phyloP scores from a whole-genome alignment of 2,113 vertebrate species.

The Melanerpes aurifrons region DNA sequence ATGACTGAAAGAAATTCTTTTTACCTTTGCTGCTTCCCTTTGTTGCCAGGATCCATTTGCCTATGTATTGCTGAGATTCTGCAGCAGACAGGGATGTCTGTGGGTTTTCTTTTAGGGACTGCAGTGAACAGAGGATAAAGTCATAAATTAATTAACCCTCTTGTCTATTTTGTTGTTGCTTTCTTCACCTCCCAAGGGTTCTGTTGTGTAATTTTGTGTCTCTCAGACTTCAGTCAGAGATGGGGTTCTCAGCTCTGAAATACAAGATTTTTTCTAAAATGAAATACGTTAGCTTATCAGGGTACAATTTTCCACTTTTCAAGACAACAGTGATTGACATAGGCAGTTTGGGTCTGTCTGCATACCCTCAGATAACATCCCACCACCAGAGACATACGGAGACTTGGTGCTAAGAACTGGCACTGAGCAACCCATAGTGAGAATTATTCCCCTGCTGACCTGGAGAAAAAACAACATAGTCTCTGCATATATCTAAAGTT shows the following conservation, averaged over 20 bases:
- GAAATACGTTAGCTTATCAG: neutral
- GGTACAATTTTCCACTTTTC: neutral
- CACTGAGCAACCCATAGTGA: neutral
- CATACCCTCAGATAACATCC: neutral
- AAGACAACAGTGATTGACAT: neutral
- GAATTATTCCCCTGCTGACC: neutral
- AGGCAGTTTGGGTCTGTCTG: neutral
- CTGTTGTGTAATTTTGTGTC: neutral
- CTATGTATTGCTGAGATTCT: neutral
- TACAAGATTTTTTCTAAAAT: neutral
- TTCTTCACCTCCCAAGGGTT: neutral
- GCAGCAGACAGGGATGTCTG: neutral
- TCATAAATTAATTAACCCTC: neutral
- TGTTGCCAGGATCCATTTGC: conserved; percentile 32
- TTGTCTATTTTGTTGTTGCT: neutral
- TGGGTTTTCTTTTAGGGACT: neutral
- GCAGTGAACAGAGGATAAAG: neutral
- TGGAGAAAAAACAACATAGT: neutral
- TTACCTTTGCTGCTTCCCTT: conserved; percentile 68
- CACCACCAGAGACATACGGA: neutral
- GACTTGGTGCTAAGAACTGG: neutral
- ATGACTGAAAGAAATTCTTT: conserved; percentile 71
- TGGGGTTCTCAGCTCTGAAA: neutral
- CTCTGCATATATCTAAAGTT: neutral
- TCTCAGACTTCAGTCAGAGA: neutral